Evolutionary conservation across 2,113 vertebrate species (phyloP).

Genomic region (Rutilus rutilus): DNA sequence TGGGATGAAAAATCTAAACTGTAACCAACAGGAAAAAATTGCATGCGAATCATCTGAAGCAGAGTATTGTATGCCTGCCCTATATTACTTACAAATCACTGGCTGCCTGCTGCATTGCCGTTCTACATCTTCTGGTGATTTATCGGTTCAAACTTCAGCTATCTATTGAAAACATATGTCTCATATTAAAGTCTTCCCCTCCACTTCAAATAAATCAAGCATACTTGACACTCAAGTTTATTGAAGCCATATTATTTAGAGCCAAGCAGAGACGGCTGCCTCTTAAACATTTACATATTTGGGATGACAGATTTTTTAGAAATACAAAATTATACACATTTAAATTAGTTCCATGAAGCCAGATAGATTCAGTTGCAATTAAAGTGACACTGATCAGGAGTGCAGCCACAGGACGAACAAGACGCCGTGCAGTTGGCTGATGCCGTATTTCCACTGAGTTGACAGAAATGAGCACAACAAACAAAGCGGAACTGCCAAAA

Average conservation of each 20-base stretch:
- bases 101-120: conserved; percentile 66
- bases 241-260: conserved; percentile 71
- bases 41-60: conserved; percentile 55
- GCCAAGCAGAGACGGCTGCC: conserved; percentile 60
- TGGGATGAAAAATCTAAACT: conserved; percentile 56
- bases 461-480: conserved; percentile 47
- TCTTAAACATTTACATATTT: conserved; percentile 63
- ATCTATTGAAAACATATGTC: conserved; percentile 81
- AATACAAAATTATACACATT: conserved; percentile 45
- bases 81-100: conserved; percentile 72
- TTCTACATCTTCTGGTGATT: conserved; percentile 73
- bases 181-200: conserved; percentile 80
- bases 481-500: conserved; percentile 44
- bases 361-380: conserved; percentile 38
- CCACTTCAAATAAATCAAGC: conserved; percentile 80
- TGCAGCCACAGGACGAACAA: conserved; percentile 20
- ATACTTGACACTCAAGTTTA: conserved; percentile 74
- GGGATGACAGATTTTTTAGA: conserved; percentile 58
- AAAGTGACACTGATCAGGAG: conserved; percentile 38
- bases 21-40: conserved; percentile 48
- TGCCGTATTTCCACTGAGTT: conserved; percentile 38
- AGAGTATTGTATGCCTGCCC: conserved; percentile 62
- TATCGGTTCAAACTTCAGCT: conserved; percentile 65
- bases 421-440: conserved; percentile 22
- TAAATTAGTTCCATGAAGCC: conserved; percentile 50